These are phyloP conservation scores for Gnathonemus longibarbis DNA, from an alignment of 2,113 vertebrate genomes.

Conservation along the genomic window DNA sequence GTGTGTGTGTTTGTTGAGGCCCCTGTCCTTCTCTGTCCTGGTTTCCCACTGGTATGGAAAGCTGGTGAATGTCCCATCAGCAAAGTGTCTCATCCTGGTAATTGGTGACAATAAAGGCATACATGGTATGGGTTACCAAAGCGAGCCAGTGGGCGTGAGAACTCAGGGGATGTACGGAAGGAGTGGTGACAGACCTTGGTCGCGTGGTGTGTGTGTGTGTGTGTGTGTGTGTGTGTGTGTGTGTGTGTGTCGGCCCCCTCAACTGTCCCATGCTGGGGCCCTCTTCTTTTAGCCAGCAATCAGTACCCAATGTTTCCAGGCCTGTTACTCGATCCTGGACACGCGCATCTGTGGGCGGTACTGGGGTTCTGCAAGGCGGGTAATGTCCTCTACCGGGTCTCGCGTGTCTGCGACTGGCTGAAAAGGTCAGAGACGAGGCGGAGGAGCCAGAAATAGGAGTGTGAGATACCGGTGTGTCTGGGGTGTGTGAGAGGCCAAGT, in stretches of 20 bases:
- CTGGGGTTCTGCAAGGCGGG: background rate
- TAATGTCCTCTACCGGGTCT: background rate
- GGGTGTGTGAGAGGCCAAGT: conserved; percentile 28
- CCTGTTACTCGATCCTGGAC: background rate
- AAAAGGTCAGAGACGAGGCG: conserved; percentile 61
- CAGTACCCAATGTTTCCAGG: conserved; percentile 54
- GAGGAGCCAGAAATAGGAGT: conserved; percentile 65
- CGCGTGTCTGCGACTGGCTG: conserved; percentile 37
- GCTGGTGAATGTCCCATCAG: background rate
- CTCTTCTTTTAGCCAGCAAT: conserved; percentile 56
- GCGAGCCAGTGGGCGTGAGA: background rate
- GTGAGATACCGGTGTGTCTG: conserved; percentile 62
- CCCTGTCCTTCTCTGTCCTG: background rate
- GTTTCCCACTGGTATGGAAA: background rate
- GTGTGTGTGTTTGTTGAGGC: background rate
- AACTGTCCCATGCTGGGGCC: background rate
- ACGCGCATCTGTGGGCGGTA: conserved; percentile 8
- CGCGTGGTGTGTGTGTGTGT: conserved; percentile 31
- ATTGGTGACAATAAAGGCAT: background rate
- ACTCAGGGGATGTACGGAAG: background rate
- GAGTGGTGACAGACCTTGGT: background rate
- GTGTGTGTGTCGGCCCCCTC: background rate
- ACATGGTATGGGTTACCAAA: background rate
- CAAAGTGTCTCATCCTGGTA: background rate
- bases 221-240: conserved; percentile 28